A percentile compares a stretch with the other conserved stretches of the same genome.
phyloP scores from a whole-genome alignment of 2,888 invertebrate genomes.

The Reticulitermes lucifugus region DNA sequence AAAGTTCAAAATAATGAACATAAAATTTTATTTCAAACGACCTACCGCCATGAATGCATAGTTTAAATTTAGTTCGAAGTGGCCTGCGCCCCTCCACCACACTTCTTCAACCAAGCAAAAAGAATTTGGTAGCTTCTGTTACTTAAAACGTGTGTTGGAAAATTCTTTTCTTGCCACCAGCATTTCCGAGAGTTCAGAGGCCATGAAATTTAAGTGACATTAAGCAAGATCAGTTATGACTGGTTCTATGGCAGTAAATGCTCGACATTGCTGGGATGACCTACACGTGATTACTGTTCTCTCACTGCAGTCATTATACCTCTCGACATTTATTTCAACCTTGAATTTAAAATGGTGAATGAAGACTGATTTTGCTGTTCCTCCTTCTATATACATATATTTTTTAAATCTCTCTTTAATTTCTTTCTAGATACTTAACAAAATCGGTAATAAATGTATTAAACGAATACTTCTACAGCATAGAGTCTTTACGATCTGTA shows the following conservation, averaged over 20 bases:
- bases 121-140: neutral
- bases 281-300: neutral
- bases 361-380: neutral
- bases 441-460: too few relatives aligned
- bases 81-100: neutral
- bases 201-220: neutral
- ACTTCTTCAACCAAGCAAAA: neutral
- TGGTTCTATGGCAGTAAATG: neutral
- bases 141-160: neutral
- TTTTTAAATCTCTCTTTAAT: too few relatives aligned
- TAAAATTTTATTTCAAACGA: conserved; percentile 9
- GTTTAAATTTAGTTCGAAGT: neutral
- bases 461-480: too few relatives aligned
- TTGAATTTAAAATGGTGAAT: neutral
- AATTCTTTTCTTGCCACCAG: neutral
- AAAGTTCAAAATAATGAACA: conserved; percentile 3
- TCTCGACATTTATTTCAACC: neutral
- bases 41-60: conserved; percentile 1
- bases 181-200: neutral
- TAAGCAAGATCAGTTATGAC: neutral
- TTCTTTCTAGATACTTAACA: too few relatives aligned
- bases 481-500: too few relatives aligned
- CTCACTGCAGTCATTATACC: neutral
- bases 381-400: too few relatives aligned
- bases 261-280: neutral